Evolutionary conservation across 2,113 vertebrate genomes (phyloP), one percentile per base, ranked within the genome.

Genomic region (Pogona vitticeps): DNA sequence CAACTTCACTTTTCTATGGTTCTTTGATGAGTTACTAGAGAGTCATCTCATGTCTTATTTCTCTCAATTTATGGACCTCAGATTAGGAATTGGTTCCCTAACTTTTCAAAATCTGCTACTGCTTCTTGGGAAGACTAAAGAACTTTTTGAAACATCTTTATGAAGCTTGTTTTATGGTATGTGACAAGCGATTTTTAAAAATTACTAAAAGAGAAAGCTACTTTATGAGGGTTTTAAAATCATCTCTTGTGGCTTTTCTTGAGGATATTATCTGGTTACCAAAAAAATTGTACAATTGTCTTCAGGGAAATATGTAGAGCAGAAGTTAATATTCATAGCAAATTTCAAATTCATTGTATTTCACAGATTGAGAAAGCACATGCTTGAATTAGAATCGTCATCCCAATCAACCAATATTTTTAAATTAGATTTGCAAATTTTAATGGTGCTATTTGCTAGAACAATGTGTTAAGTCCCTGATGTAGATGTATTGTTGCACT

Each of bases 271-370:
- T 15, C 46, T n/a, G 10, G 61, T 26, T 71, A 71, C 68, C 28
- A 71, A 10, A 65, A 65, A 56, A 38, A 65, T 17, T 6, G 2
- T 36, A 18, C 26, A n/a, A 17, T 36, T 77, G 40, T 77, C 61
- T 85, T 77, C 59, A 67, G 83, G 73, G 73, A 85, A 77, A 67
- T 85, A 85, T 52, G 18, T 42, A 67, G 59, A 67, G 56, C 56
- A 75, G 36, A 73, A 75, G n/a, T 85, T 77, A 85, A 85, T 77
- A 85, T 85, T 77, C 83, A 85, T 85, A 36, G 73, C 83, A 85
- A 85, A 85, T 77, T 85, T 85, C 83, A 67, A 67, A 77, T 67
- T 85, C 73, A 77, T 77, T 85, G 73, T 77, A 85, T 77, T 36
- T 77, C n/a, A 38, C 61, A 85, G 73, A 85, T 46, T 77, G 75